phyloP scores from a whole-genome alignment of 1,140 invertebrate genomes.

The Whitmania pigra region DNA sequence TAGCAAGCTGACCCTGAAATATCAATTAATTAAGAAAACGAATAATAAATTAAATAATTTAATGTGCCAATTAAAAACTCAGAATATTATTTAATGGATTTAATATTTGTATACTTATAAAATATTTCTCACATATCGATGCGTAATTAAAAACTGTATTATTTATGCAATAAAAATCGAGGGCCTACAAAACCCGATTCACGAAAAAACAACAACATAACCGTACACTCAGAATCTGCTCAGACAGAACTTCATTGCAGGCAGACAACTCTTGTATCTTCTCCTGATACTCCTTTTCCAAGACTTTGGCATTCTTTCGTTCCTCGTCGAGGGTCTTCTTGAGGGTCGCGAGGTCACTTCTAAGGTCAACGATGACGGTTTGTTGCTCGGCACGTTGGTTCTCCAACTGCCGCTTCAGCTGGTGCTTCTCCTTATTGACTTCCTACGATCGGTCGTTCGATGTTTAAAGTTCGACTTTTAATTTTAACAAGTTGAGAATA shows the following conservation, averaged over 20 bases:
- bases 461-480: no score
- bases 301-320: constrained; percentile 29
- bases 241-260: constrained; percentile 7
- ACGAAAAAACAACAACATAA: not conserved
- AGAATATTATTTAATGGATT: no score
- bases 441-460: not conserved
- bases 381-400: not conserved
- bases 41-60: no score
- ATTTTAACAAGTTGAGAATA: no score
- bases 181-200: not conserved
- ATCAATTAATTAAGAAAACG: no score
- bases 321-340: constrained; percentile 8
- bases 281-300: constrained; percentile 20
- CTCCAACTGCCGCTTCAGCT: constrained; percentile 3
- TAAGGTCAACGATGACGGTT: constrained; percentile 8
- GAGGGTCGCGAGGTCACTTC: constrained; percentile 5
- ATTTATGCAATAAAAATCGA: no score
- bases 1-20: no score
- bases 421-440: constrained; percentile 6
- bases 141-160: no score
- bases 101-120: no score
- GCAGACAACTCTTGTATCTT: constrained; percentile 6
- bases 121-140: no score
- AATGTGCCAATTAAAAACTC: no score
- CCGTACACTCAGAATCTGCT: constrained; percentile 10